Evolutionary conservation across 1,140 invertebrate species (phyloP), one percentile per base, ranked within the genome.

Genomic region (Zophobas atratus): DNA sequence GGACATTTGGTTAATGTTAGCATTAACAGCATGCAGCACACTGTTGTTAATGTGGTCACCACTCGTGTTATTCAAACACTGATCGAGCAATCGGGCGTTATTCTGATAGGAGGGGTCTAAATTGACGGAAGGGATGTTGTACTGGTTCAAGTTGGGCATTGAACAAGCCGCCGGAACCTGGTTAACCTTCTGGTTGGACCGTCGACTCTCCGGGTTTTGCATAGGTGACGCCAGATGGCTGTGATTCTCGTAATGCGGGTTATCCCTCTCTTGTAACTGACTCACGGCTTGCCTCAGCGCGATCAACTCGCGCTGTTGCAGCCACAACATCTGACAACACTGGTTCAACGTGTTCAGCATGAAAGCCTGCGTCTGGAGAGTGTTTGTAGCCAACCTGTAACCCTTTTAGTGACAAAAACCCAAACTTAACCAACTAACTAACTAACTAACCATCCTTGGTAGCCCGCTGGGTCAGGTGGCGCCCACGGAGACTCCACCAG

Each of bases 281-380:
- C 81, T 77, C 1, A 88, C 79, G 33, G 79, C 84, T 32, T 81
- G 83, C 20, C 86, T 82, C 33, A 89, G 76, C 4, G 82, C 63
- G 0, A 83, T 81, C n/a, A 89, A 74, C 78, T 88, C 88, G 35
- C 85, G 79, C 77, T 89, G 88, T 77, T 89, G 88, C 60, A 87
- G 70, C 86, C 87, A 88, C 8, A 89, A 73, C 82, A 88, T 84
- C 80, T 89, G 87, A 79, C 87, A 88, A 80, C 88, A 89, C 67
- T 89, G 88, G 77, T 86, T 88, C 32, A 89, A 75, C 2, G 87
- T 86, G 46, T 87, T 85, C 8, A 88, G 73, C 77, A 88, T 82
- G 71, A 88, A 83, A 35, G 88, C 86, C 78, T 88, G 87, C 8
- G 87, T 87, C 70, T 88, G 87, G 33, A 86, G 75, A 1, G 84